These are phyloP conservation scores for Limnephilus rhombicus DNA, from an alignment of 2,888 invertebrate species.

Conservation along the genomic window DNA sequence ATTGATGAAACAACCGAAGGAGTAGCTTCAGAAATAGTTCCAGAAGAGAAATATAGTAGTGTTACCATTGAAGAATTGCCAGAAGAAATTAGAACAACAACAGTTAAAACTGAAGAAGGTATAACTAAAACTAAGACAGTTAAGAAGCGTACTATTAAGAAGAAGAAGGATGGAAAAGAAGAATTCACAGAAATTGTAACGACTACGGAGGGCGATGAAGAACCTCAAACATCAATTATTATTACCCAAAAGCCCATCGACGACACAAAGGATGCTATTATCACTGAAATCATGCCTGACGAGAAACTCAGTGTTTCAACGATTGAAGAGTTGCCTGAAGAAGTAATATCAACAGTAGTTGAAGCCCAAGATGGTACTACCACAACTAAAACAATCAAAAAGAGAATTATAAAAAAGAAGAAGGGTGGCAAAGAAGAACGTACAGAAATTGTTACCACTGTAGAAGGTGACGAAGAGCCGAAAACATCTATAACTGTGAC, in stretches of 20 bases:
- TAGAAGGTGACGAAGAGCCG: too few species aligned
- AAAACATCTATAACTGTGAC: too few species aligned
- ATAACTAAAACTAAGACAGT: slow-evolving; percentile 70
- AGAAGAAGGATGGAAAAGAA: slow-evolving; percentile 70
- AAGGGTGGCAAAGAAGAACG: slow-evolving; percentile 67
- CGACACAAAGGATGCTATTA: too few species aligned
- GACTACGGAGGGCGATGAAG: slow-evolving; percentile 67
- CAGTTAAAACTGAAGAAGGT: slow-evolving; percentile 72
- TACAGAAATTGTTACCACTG: too few species aligned
- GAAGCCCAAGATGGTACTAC: slow-evolving; percentile 68
- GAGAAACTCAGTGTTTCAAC: too few species aligned
- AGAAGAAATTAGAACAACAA: slow-evolving; percentile 70
- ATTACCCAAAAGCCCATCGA: slow-evolving; percentile 65
- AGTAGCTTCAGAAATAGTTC: too few species aligned
- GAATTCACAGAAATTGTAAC: slow-evolving; percentile 66
- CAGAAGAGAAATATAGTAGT: too few species aligned
- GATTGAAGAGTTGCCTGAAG: slow-evolving; percentile 71
- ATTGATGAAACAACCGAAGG: too few species aligned
- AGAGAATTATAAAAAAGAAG: slow-evolving; percentile 58
- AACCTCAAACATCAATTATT: slow-evolving; percentile 64
- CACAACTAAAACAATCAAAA: slow-evolving; percentile 66
- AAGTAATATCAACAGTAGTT: slow-evolving; percentile 70
- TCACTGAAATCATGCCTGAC: too few species aligned
- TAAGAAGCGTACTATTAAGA: slow-evolving; percentile 72
- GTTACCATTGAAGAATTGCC: slow-evolving; percentile 65